phyloP scores from a whole-genome alignment of 2,888 invertebrate genomes.

The Xanthorhoe designata region DNA sequence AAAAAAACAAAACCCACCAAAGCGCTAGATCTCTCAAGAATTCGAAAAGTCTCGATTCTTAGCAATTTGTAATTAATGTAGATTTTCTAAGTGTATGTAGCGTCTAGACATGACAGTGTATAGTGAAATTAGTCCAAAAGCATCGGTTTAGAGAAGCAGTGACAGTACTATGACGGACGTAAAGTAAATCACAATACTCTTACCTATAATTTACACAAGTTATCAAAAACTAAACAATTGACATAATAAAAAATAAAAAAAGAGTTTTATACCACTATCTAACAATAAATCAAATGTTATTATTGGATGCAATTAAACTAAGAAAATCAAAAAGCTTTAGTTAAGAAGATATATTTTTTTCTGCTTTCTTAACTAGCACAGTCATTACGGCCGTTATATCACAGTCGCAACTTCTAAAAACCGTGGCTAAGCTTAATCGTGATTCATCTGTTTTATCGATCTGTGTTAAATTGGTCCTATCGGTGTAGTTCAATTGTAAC shows the following conservation, averaged over 20 bases:
- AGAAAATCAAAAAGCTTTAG: no score
- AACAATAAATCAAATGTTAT: no score
- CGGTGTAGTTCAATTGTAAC: conserved; percentile 54
- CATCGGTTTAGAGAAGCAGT: conserved; percentile 2
- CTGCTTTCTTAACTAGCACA: background rate
- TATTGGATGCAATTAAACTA: no score
- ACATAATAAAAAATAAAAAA: background rate
- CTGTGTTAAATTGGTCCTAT: conserved; percentile 65
- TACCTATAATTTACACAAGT: no score
- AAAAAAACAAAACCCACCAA: conserved; percentile 70
- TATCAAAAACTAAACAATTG: background rate
- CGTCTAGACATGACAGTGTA: conserved; percentile 61
- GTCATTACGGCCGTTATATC: background rate
- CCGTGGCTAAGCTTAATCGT: conserved; percentile 68
- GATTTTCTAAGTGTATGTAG: conserved; percentile 84
- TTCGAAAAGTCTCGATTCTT: conserved; percentile 82
- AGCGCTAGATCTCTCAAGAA: conserved; percentile 73
- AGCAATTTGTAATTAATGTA: conserved; percentile 82
- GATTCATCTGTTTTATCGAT: conserved; percentile 65
- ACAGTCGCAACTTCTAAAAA: conserved; percentile 5
- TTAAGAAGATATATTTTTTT: background rate
- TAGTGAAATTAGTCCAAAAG: conserved; percentile 73
- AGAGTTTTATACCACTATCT: background rate
- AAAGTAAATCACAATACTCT: background rate
- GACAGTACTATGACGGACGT: background rate